phyloP scores from a whole-genome alignment of 1,140 invertebrate genomes.

The Eumeta japonica region DNA sequence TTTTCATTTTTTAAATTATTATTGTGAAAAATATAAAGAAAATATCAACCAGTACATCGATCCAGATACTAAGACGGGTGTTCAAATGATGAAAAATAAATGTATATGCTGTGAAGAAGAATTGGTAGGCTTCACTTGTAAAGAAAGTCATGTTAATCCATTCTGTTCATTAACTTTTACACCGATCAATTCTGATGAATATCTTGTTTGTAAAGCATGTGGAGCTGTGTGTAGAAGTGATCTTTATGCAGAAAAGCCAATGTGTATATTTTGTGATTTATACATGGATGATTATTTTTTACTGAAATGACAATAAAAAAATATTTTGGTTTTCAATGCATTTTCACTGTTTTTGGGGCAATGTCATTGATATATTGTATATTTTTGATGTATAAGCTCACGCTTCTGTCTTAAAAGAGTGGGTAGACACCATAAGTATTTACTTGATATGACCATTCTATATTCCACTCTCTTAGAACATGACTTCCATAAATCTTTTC shows the following conservation, averaged over 20 bases:
- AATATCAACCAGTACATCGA: conserved; percentile 12
- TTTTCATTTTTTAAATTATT: conserved; percentile 29
- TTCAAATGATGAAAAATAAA: conserved; percentile 14
- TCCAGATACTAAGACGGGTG: conserved; percentile 11
- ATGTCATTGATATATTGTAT: too few species aligned
- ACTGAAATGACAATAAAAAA: too few species aligned
- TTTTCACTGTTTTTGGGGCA: too few species aligned
- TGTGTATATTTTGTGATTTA: conserved; percentile 39
- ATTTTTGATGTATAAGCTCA: too few species aligned
- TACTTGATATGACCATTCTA: too few species aligned
- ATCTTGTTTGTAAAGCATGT: conserved; percentile 33
- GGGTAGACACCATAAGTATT: too few species aligned
- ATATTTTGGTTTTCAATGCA: too few species aligned
- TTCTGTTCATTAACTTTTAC: conserved; percentile 37
- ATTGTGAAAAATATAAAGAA: conserved; percentile 24
- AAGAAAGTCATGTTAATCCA: conserved; percentile 28
- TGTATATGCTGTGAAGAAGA: conserved; percentile 36
- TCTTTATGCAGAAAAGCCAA: conserved; percentile 18
- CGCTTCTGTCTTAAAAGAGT: too few species aligned
- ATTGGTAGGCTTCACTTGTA: conserved; percentile 30
- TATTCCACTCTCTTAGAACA: too few species aligned
- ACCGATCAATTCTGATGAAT: conserved; percentile 26
- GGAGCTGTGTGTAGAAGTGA: conserved; percentile 20
- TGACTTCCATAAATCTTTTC: too few species aligned
- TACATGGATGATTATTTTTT: too few species aligned